Evolutionary conservation across 2,888 invertebrate genomes (phyloP), one percentile per base, ranked within the genome.

Genomic region (Agrochola lota): DNA sequence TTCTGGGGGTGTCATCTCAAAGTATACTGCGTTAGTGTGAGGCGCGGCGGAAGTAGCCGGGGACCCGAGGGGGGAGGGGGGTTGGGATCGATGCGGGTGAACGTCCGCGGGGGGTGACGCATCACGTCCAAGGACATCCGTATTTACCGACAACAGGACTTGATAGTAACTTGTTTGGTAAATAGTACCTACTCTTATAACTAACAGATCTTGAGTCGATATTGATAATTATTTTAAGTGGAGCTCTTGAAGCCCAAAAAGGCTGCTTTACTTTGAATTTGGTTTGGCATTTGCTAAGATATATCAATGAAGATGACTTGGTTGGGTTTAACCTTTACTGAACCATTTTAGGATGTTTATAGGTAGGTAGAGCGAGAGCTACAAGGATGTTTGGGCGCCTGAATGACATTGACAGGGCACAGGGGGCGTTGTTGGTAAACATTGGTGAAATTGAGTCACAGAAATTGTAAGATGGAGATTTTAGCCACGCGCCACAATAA

Each of bases 21-120:
- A 72, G 70, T 71, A 71, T 78, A 73, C 70, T 55, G 78, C 73
- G 70, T 83, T 85, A 81, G 83, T 66, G 49, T 73, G 75, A 77
- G 80, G 81, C 66, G 80, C 69, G 70, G 75, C 87, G 84, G 78
- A 81, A 85, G 78, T 81, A 77, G 80, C 74, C 78, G 84, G 84
- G 59, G 71, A 23, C 67, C 78, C 43, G 11, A 1, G 17, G 40
- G 0, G 72, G 74, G 30, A 0, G 1, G 4, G 4, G 59, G 85
- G 81, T 70, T 78, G 74, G 87, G 90, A 92, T 92, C 93, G 93
- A 92, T 91, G 83, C 85, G 90, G 91, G 92, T 91, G 81, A 89
- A 91, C 68, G 92, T 76, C 90, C 90, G 80, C 76, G 73, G 80
- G 78, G 85, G 80, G 83, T 83, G 83, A 85, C 85, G 86, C 86